phyloP scores from a whole-genome alignment of 2,113 vertebrate species.

The Andinoacara biseriatus region DNA sequence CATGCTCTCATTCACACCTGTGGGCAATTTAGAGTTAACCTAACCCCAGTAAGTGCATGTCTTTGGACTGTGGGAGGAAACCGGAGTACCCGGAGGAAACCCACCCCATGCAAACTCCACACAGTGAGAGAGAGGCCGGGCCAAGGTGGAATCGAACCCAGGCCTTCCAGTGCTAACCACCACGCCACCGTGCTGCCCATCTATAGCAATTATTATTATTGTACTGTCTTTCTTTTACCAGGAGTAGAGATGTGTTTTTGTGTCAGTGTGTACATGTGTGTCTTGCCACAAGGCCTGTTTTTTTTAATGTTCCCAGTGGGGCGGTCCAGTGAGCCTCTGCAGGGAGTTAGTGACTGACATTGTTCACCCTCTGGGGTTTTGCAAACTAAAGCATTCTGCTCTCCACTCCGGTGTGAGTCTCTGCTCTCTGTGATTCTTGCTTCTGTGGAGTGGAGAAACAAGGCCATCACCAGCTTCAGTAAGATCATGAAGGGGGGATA shows the following conservation, averaged over 20 bases:
- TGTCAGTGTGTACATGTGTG: not conserved
- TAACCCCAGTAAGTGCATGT: no score
- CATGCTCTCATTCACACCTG: no score
- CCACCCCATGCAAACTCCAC: no score
- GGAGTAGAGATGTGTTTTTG: not conserved
- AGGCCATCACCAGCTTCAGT: not conserved
- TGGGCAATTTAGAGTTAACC: no score
- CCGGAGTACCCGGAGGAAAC: no score
- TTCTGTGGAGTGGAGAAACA: not conserved
- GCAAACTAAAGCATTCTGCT: constrained; percentile 7
- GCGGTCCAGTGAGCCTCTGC: not conserved
- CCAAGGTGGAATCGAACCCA: no score
- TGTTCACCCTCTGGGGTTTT: constrained; percentile 19
- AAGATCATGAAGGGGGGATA: not conserved
- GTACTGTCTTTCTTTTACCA: not conserved
- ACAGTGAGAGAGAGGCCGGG: no score
- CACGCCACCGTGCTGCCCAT: no score
- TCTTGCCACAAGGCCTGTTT: not conserved
- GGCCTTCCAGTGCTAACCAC: no score
- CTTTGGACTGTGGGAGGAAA: no score
- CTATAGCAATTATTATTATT: not conserved
- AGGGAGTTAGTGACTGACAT: constrained; percentile 45
- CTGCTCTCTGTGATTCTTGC: constrained; percentile 8
- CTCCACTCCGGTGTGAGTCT: not conserved
- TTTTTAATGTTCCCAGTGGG: not conserved